A percentile compares a stretch with the other conserved stretches of the same genome.
Conservation (phyloP, 2,888 invertebrate genomes). For the Argyresthia goedartella region DNA sequence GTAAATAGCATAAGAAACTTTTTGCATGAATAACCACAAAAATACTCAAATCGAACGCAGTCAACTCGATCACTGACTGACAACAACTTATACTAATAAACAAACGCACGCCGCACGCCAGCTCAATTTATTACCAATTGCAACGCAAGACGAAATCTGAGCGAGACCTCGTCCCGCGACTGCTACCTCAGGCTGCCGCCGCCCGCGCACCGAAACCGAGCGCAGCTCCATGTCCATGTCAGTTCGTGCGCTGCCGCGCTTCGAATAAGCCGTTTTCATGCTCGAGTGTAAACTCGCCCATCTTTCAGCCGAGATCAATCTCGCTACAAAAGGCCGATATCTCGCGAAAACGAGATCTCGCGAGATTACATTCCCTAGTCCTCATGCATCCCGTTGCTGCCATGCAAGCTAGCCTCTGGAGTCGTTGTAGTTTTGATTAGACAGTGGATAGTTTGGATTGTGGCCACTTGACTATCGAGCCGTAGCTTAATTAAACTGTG, state of each 20-base stretch:
- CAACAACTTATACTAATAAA: background rate
- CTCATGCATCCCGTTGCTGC: too few relatives aligned
- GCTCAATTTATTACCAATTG: background rate
- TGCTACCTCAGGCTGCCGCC: background rate
- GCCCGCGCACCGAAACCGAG: background rate
- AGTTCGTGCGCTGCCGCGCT: too few relatives aligned
- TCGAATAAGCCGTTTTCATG: slow-evolving; percentile 2
- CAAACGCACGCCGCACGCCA: background rate
- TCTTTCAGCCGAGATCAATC: too few relatives aligned
- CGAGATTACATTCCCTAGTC: too few relatives aligned
- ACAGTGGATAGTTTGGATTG: too few relatives aligned
- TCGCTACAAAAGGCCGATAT: too few relatives aligned
- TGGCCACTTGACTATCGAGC: too few relatives aligned
- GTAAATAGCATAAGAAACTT: background rate
- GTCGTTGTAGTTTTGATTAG: too few relatives aligned
- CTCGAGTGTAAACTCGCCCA: too few relatives aligned
- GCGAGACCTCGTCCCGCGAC: background rate
- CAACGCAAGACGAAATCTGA: background rate
- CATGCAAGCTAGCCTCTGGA: too few relatives aligned
- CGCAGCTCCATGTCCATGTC: background rate
- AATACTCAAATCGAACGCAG: background rate
- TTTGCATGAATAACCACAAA: background rate
- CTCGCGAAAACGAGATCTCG: too few relatives aligned
- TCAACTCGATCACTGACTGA: background rate
- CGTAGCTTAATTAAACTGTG: too few relatives aligned